Evolutionary conservation across 2,113 vertebrate genomes (phyloP).

Genomic region (Lichenostomus cassidix): DNA sequence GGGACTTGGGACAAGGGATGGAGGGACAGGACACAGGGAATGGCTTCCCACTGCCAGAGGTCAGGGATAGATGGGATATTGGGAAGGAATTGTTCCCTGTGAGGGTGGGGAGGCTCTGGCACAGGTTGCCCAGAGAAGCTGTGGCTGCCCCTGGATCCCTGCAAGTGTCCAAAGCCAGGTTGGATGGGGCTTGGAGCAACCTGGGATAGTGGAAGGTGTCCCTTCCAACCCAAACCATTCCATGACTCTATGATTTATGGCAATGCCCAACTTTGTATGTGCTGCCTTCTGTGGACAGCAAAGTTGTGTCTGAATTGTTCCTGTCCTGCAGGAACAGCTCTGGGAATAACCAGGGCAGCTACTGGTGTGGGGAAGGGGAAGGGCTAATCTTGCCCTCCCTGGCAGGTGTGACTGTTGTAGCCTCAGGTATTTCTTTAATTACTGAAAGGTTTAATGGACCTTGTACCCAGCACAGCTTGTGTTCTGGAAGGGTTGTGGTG

Average conservation of each 20-base stretch:
- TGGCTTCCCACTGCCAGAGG: neutral
- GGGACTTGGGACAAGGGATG: neutral
- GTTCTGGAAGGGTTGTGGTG: fast-evolving
- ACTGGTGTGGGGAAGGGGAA: neutral
- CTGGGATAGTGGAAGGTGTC: fast-evolving
- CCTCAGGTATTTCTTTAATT: neutral
- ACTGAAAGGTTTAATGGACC: fast-evolving
- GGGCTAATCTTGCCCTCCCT: neutral
- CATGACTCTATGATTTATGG: neutral
- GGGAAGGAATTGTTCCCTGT: neutral
- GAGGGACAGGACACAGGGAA: neutral
- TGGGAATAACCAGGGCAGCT: neutral
- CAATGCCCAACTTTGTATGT: neutral
- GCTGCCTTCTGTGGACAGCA: neutral
- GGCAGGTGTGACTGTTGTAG: neutral
- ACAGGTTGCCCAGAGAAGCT: neutral
- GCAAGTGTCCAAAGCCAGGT: fast-evolving
- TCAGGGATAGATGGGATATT: fast-evolving
- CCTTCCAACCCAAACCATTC: neutral
- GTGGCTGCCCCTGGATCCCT: neutral
- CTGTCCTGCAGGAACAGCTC: neutral
- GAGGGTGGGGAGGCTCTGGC: neutral
- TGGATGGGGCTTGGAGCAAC: fast-evolving
- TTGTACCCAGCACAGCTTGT: too few relatives aligned
- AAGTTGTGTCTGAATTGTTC: neutral